These are phyloP conservation scores for Phania funesta DNA, from an alignment of 2,888 invertebrate genomes.

Conservation along the genomic window DNA sequence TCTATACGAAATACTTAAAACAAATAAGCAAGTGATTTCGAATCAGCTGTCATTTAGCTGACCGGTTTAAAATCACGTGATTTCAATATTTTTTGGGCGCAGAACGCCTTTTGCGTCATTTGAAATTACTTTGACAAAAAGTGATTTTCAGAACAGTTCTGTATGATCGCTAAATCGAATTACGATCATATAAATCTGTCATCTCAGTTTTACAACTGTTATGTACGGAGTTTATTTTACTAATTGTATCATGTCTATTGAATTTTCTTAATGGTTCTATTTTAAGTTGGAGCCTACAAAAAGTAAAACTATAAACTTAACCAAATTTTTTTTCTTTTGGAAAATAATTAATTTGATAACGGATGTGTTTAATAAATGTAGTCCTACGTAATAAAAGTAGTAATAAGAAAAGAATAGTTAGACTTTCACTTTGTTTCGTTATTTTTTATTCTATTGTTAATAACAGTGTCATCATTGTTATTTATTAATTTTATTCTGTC, in stretches of 20 bases:
- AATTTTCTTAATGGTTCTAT: background rate
- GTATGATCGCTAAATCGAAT: no score
- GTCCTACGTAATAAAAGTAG: background rate
- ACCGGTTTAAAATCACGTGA: no score
- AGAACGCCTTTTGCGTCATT: no score
- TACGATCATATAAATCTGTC: no score
- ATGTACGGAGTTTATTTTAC: no score
- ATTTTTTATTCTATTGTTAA: background rate
- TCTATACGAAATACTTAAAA: no score
- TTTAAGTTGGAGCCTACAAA: background rate
- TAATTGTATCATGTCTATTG: background rate
- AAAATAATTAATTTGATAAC: background rate
- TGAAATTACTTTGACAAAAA: no score
- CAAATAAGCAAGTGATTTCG: no score
- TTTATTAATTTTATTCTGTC: slow-evolving; percentile 1
- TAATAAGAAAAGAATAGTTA: background rate
- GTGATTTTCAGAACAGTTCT: no score
- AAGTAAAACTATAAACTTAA: slow-evolving; percentile 14
- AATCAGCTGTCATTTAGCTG: no score
- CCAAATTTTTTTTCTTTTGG: background rate
- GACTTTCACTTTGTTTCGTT: slow-evolving; percentile 46
- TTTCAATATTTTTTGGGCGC: no score
- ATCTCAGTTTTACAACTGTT: no score
- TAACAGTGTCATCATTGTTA: slow-evolving; percentile 2
- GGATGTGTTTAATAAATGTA: background rate